Evolutionary conservation across 2,113 vertebrate species (phyloP).

Genomic region (Malurus elegans): DNA sequence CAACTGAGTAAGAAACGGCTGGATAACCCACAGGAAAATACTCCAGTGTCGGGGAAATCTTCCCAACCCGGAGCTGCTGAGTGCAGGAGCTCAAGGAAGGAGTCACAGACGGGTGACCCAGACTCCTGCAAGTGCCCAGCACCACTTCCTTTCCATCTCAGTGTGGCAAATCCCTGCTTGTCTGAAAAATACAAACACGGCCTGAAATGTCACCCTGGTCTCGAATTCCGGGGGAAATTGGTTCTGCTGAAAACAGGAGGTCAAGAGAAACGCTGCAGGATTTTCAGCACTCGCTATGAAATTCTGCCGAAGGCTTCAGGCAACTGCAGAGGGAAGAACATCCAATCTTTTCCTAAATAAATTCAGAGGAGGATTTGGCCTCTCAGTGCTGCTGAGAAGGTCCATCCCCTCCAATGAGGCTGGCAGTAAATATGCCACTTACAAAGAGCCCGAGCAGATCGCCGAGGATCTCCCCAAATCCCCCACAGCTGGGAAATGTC

Average conservation of each 20-base stretch:
- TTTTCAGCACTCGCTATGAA: not conserved
- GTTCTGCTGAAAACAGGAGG: not conserved
- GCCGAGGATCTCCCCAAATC: not conserved
- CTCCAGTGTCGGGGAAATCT: not conserved
- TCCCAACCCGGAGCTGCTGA: not conserved
- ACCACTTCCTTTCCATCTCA: not conserved
- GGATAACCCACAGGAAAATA: not conserved
- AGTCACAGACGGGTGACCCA: not conserved
- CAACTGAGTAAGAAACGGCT: slow-evolving; percentile 1
- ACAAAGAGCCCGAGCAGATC: not conserved
- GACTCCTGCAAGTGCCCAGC: not conserved
- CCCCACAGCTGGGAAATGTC: not conserved
- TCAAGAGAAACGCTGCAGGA: not conserved
- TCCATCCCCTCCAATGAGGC: not conserved
- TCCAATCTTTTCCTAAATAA: not conserved
- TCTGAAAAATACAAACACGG: not conserved
- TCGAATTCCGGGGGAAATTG: not conserved
- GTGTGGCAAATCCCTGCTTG: not conserved
- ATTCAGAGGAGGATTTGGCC: not conserved
- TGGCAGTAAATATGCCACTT: slow-evolving; percentile 33
- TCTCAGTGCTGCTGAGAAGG: not conserved
- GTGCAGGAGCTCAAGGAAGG: not conserved
- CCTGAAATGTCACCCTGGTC: not conserved
- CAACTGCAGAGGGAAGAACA: not conserved
- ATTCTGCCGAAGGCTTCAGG: not conserved